Evolutionary conservation across 2,113 vertebrate genomes (phyloP), one percentile per base, ranked within the genome.

Genomic region (Gambusia affinis): DNA sequence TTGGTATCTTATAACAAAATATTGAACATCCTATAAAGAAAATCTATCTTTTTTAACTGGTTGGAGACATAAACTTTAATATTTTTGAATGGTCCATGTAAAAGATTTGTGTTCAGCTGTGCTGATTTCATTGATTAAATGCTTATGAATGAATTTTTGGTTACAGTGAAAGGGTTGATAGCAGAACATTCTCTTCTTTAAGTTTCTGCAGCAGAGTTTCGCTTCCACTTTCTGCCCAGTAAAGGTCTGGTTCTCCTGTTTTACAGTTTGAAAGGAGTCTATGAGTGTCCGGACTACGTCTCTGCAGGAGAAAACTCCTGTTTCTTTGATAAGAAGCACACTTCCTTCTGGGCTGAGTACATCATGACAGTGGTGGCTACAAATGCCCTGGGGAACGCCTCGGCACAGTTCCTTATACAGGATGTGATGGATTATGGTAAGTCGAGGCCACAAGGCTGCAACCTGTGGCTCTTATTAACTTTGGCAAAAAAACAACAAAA

Each of bases 231-330:
- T 27, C 5, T 24, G 15, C 1, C 84, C 22, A 70, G 27, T 63
- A 66, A 74, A 79, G 19, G 27, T 77, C 60, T 61, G 68, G 64
- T 78, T 85, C 74, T 76, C 47, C 73, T 15, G 39, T 29, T 65
- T 6, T 65, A 69, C 90, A 93, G 85, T 86, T 90, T 75, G 31
- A 79, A 89, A 30, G 80, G 83, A 35, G 87, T 17, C 11, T 74
- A 82, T 12, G 96, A 98, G 89, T 99, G 97, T 90, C 96, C 97
- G 1, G 97, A 99, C 86, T 99, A 99, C 86, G 63, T 5, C 80
- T 95, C 94, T 0, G 92, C 95, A 12, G 97, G 97, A 14, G 94
- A 91, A 47, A 96, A 96, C 89, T 95, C 96, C 77, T 99, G 97
- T 77, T 97, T 95, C 92, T 99, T 99, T 70, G 85, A 93, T 88